phyloP scores from a whole-genome alignment of 2,888 invertebrate species.

The Cerastoderma edule region DNA sequence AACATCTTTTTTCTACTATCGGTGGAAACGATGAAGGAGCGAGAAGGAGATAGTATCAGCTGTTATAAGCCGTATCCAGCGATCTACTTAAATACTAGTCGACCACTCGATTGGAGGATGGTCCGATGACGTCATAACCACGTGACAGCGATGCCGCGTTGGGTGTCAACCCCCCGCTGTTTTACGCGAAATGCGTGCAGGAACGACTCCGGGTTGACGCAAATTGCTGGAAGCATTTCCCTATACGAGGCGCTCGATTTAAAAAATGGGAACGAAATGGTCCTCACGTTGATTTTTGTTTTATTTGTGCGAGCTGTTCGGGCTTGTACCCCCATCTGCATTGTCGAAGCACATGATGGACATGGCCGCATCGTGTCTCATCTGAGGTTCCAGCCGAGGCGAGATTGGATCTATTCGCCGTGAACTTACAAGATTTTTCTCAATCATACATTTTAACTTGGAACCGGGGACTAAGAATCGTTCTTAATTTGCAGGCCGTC shows the following conservation, averaged over 20 bases:
- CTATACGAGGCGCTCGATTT: not conserved
- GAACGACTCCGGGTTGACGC: not conserved
- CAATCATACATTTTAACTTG: no score
- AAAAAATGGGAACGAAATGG: not conserved
- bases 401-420: not conserved
- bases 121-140: slow-evolving; percentile 3
- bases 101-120: slow-evolving; percentile 18
- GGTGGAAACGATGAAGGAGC: not conserved
- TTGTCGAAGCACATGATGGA: not conserved
- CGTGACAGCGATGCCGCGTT: not conserved
- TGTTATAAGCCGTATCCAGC: not conserved
- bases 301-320: no score
- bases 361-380: not conserved
- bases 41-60: slow-evolving; percentile 6
- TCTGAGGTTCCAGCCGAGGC: not conserved
- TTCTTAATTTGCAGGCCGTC: no score
- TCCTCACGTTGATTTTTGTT: no score
- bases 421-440: no score
- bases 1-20: slow-evolving; percentile 3
- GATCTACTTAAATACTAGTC: slow-evolving; percentile 32
- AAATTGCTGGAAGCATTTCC: slow-evolving; percentile 3
- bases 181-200: not conserved
- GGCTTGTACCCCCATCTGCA: no score
- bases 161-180: not conserved
- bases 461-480: no score